Base-by-base conservation (phyloP, 2,797 vertebrate species). In the Acrocephalus scirpaceus region DNA sequence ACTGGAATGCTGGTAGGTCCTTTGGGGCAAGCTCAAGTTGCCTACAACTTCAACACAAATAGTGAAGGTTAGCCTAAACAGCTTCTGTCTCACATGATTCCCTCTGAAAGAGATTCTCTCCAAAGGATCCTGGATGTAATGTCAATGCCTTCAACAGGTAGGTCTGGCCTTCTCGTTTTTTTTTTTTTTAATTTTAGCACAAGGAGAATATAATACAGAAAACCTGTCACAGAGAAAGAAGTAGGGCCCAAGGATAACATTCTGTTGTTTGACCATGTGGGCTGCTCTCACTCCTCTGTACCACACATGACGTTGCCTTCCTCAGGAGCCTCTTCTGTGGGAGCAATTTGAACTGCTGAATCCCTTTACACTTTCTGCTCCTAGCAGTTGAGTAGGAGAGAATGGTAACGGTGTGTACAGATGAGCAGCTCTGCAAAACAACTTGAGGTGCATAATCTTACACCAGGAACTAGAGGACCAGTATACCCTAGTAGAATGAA, bases 291-390 rank as follows among this genome's bases (percentile, higher is more conserved):
- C 25, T 47, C 6, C 30, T 53, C 18, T 30, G 32, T 20, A 44
- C 8, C 27, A 88, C n/a, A 71, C 0, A 1, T 0, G 16, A 25
- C 22, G 36, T 3, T 3, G 5, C 19, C 6, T 23, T 53, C n/a
- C 62, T 44, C 50, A 25, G 11, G 10, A 85, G 13, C 7, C n/a
- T 64, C 48, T 54, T 30, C 44, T 36, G 26, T 27, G 16, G 32
- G 25, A 87, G 22, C 20, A 36, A 32, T 48, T 16, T 30, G 26
- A 58, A 30, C 21, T 32, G 26, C 12, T 82, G 69, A 80, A 77
- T 19, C 25, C 50, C 42, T 82, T 65, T 22, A 40, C 5, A 10
- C 21, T n/a, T 85, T 26, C 48, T 73, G 9, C 19, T 64, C 75
- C 69, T 9, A 67, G 47, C 44, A 88, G 69, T 5, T 57, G 20